A percentile compares a stretch with the other conserved stretches of the same genome.
These are phyloP conservation scores for Porites evermanni DNA, from an alignment of 92 coral and sea anemone genomes.

Conservation along the genomic window DNA sequence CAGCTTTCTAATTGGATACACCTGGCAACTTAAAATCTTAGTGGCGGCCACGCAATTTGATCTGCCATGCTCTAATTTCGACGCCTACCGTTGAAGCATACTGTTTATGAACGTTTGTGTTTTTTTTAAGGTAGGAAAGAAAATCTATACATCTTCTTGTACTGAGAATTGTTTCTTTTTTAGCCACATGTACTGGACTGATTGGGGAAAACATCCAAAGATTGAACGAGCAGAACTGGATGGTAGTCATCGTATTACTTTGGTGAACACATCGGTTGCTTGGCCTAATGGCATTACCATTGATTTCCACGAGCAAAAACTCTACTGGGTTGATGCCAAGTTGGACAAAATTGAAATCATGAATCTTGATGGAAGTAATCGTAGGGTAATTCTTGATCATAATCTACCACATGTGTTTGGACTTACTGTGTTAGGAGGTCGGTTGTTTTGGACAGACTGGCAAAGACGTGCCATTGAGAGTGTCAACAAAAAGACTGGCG, in stretches of 20 bases:
- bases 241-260: slow-evolving; percentile 77
- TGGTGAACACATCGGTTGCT: slow-evolving; percentile 80
- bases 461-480: no score
- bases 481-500: slow-evolving; percentile 57
- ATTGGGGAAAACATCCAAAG: slow-evolving; percentile 90
- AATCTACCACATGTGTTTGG: slow-evolving; percentile 90
- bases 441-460: background rate
- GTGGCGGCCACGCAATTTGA: no score
- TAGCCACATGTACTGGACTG: slow-evolving; percentile 97
- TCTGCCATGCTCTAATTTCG: no score
- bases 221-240: slow-evolving; percentile 96
- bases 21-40: no score
- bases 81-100: no score
- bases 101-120: no score
- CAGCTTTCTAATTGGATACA: no score
- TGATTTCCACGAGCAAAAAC: slow-evolving; percentile 70
- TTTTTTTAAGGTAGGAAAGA: no score
- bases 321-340: slow-evolving; percentile 98
- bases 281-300: slow-evolving; percentile 97
- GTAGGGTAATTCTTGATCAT: slow-evolving; percentile 55
- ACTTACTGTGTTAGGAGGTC: slow-evolving; percentile 78
- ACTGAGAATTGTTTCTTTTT: background rate
- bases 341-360: slow-evolving; percentile 94
- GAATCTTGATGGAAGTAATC: slow-evolving; percentile 76
- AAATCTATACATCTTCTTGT: background rate